Percentiles rank a stretch among this genome's conserved stretches.
Conservation (phyloP, 2,888 invertebrate species). For the Abrostola tripartita region DNA sequence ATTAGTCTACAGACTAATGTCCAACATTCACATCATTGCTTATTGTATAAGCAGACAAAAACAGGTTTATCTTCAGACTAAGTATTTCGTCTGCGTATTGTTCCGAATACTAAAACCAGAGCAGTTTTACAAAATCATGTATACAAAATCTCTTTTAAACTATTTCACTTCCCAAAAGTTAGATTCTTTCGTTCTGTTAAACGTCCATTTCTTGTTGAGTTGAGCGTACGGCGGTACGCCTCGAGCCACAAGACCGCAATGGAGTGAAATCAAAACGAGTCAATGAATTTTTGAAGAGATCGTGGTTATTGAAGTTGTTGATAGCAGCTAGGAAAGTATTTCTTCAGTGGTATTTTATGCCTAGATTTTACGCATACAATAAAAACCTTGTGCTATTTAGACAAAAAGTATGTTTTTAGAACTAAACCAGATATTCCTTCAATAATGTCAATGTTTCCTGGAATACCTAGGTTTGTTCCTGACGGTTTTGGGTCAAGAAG, state of each 20-base stretch:
- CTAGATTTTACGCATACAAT: no score
- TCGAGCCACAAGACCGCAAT: constrained; percentile 50
- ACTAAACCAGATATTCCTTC: no score
- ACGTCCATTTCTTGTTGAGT: constrained; percentile 55
- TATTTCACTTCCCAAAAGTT: constrained; percentile 44
- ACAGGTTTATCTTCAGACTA: constrained; percentile 24
- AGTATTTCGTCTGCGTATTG: constrained; percentile 35
- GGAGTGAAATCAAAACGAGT: constrained; percentile 58
- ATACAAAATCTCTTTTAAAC: constrained; percentile 44
- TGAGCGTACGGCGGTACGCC: constrained; percentile 29
- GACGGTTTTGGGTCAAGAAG: no score
- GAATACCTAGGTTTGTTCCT: no score
- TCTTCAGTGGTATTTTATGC: constrained; percentile 18
- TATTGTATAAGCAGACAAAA: constrained; percentile 21
- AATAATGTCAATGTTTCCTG: no score
- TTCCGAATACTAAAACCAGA: constrained; percentile 32
- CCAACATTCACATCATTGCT: constrained; percentile 23
- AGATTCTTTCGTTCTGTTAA: constrained; percentile 48
- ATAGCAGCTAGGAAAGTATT: constrained; percentile 47
- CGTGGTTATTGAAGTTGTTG: constrained; percentile 32
- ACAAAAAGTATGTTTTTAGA: no score
- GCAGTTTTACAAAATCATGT: constrained; percentile 51
- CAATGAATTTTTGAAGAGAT: constrained; percentile 41
- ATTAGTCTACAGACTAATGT: constrained; percentile 7
- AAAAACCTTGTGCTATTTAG: no score